phyloP scores from a whole-genome alignment of 92 coral and sea anemone genomes.

The Chrysogorgia sp. region DNA sequence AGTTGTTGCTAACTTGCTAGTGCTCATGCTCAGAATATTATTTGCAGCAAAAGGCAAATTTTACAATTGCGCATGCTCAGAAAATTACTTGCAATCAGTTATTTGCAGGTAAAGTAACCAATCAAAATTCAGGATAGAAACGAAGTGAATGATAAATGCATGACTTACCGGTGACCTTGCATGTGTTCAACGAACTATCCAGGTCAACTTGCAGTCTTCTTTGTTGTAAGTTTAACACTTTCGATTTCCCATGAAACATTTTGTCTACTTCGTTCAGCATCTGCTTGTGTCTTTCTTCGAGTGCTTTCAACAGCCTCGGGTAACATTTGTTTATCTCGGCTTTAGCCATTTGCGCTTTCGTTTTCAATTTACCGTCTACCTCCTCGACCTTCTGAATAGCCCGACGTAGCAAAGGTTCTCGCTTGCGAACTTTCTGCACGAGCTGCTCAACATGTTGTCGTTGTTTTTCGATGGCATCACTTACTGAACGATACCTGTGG shows the following conservation, averaged over 20 bases:
- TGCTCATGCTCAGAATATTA: too few relatives aligned
- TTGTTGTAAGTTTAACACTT: constrained; percentile 86
- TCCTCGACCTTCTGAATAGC: constrained; percentile 94
- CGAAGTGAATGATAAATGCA: too few relatives aligned
- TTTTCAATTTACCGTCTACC: constrained; percentile 86
- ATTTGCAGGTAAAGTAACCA: too few relatives aligned
- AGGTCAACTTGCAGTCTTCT: constrained; percentile 89
- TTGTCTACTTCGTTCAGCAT: constrained; percentile 92
- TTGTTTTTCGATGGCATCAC: constrained; percentile 93
- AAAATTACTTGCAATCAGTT: too few relatives aligned
- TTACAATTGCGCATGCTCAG: too few relatives aligned
- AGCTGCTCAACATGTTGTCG: constrained; percentile 76
- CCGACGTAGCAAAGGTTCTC: constrained; percentile 88
- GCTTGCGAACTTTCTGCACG: constrained; percentile 85
- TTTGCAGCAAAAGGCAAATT: too few relatives aligned
- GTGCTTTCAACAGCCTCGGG: constrained; percentile 81
- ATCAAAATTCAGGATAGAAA: too few relatives aligned
- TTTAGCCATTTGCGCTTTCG: constrained; percentile 95
- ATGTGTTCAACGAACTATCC: constrained; percentile 76
- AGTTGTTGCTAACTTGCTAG: too few relatives aligned
- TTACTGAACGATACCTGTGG: constrained; percentile 92
- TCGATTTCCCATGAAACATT: constrained; percentile 81
- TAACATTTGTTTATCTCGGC: constrained; percentile 96
- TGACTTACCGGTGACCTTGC: constrained; percentile 84
- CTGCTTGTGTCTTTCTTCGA: constrained; percentile 88